A percentile compares a stretch with the other conserved stretches of the same genome.
phyloP scores from a whole-genome alignment of 1,140 invertebrate genomes.

The Psilanteris sp. region DNA sequence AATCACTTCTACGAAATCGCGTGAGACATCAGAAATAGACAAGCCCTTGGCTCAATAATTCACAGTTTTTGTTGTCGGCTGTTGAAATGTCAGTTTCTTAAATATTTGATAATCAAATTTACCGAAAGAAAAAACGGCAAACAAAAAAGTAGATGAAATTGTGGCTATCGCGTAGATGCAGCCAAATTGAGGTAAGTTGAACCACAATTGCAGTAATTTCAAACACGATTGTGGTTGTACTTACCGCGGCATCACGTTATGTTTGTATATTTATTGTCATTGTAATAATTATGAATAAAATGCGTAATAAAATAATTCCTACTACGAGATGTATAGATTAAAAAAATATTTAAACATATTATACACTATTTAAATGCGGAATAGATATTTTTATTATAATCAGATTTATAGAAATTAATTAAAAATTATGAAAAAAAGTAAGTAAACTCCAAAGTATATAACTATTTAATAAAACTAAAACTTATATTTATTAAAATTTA shows the following conservation, averaged over 20 bases:
- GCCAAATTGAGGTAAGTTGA: constrained; percentile 13
- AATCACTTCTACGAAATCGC: constrained; percentile 46
- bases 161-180: constrained; percentile 6
- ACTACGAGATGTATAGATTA: no score
- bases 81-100: constrained; percentile 14
- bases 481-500: no score
- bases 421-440: no score
- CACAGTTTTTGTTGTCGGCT: constrained; percentile 31
- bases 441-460: no score
- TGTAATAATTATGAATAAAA: not conserved
- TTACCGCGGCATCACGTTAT: constrained; percentile 13
- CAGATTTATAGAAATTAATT: no score
- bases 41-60: constrained; percentile 48
- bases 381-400: no score
- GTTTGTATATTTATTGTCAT: constrained; percentile 11
- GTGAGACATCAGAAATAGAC: constrained; percentile 50
- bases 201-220: constrained; percentile 33
- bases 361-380: no score
- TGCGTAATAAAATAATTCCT: not conserved
- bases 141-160: constrained; percentile 22
- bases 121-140: constrained; percentile 7
- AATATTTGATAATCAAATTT: constrained; percentile 36
- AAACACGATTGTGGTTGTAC: constrained; percentile 14
- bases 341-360: no score
- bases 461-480: no score